Evolutionary conservation across 2,797 vertebrate species (phyloP), one percentile per base, ranked within the genome.

Genomic region (Molossus alvarezi): DNA sequence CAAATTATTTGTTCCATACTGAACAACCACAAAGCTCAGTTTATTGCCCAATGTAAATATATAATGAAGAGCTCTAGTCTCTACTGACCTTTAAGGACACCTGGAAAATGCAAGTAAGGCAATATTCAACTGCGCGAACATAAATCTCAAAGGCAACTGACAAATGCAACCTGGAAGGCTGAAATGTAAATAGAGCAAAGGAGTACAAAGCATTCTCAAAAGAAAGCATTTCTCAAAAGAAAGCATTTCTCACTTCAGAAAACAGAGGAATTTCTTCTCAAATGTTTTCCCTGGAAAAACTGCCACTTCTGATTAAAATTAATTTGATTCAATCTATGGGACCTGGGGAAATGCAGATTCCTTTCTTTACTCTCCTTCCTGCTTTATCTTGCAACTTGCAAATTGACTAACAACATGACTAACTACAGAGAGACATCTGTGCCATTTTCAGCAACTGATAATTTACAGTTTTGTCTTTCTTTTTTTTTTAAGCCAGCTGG

Each of bases 201-300:
- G 17, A 29, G 57, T 18, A 69, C 27, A 33, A 25, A 29, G 5
- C 0, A 53, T 45, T 76, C 58, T 95, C 27, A 65, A 96, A 69
- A 97, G 94, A 69, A 90, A 92, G 20, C 48, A 33, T 33, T 45
- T 76, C 58, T 95, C 27, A 65, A 96, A 69, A 97, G 94, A 69
- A 90, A 92, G 20, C n/a, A 53, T 33, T 88, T 87, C 57, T 82
- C 64, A 72, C 13, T 60, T 81, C 18, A 80, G 77, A 72, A 94
- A 60, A 77, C 55, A 90, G 60, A 76, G 20, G 9, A 76, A 93
- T 75, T 92, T 87, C 64, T 87, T 91, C 55, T 64, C 27, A 71
- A 93, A 76, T 51, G 62, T 62, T 88, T 92, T 93, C 84, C 29
- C 14, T 55, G 48, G 65, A 85, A 95, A 96, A 95, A 85, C 72